These are phyloP conservation scores for Trichonephila clavata DNA, from an alignment of 1,140 invertebrate species.

Conservation along the genomic window DNA sequence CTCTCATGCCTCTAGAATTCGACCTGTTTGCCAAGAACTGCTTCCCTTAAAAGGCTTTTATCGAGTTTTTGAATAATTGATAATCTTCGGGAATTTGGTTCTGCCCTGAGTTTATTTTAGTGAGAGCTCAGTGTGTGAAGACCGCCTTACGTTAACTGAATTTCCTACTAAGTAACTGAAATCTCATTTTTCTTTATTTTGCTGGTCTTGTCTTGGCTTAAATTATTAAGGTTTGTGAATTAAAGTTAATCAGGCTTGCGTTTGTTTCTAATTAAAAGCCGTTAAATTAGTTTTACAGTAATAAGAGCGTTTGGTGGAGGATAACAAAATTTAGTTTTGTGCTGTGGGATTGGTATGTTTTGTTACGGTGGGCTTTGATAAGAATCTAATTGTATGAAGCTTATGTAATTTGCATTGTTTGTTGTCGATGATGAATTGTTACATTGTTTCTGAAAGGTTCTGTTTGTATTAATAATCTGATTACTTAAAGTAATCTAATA, in stretches of 20 bases:
- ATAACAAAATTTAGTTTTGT: too few species aligned
- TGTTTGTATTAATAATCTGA: too few species aligned
- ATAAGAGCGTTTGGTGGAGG: not conserved
- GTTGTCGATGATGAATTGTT: too few species aligned
- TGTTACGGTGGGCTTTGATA: too few species aligned
- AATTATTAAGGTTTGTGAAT: not conserved
- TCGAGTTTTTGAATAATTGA: slow-evolving; percentile 18
- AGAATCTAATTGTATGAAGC: too few species aligned
- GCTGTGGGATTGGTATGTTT: too few species aligned
- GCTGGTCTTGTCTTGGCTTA: not conserved
- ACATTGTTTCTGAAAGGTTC: too few species aligned
- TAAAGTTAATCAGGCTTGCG: not conserved
- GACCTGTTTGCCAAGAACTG: not conserved
- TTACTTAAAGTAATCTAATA: too few species aligned
- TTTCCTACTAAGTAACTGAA: not conserved
- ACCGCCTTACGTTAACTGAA: not conserved
- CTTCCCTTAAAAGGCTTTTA: slow-evolving; percentile 10
- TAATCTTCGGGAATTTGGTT: not conserved
- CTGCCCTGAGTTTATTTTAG: not conserved
- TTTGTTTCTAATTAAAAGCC: not conserved
- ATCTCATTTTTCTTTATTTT: not conserved
- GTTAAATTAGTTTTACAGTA: not conserved
- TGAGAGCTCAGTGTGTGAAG: not conserved
- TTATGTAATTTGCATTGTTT: too few species aligned
- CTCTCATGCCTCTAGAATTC: not conserved